A percentile compares a stretch with the other conserved stretches of the same genome.
Evolutionary conservation across 92 coral and sea anemone genomes (phyloP).

Genomic region (Desmophyllum pertusum): DNA sequence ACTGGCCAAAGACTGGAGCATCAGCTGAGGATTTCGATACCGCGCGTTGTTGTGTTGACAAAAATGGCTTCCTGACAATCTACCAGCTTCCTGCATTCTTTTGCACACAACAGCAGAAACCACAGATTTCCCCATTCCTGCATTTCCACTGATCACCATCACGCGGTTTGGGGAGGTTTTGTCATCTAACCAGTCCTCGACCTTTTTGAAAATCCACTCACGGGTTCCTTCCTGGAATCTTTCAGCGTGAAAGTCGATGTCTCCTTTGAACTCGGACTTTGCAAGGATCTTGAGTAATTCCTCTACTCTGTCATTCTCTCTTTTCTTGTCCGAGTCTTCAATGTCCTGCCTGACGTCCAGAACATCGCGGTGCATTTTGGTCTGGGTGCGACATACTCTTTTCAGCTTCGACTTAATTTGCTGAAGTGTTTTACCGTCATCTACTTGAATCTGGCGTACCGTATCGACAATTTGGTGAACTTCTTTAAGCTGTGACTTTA

Average conservation of each 20-base stretch:
- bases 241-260: background rate
- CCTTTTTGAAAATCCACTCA: constrained; percentile 45
- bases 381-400: too few species aligned
- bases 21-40: background rate
- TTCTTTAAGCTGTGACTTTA: background rate
- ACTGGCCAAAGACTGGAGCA: background rate
- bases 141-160: background rate
- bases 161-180: background rate
- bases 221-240: constrained; percentile 48
- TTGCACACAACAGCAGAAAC: too few species aligned
- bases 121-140: too few species aligned
- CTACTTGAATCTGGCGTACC: too few species aligned
- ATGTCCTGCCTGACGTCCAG: background rate
- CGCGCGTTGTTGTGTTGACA: background rate
- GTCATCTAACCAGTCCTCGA: background rate
- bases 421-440: too few species aligned
- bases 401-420: too few species aligned
- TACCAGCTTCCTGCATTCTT: constrained; percentile 23
- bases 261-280: background rate
- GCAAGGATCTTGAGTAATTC: background rate
- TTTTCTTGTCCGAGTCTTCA: constrained; percentile 30
- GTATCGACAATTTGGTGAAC: too few species aligned
- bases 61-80: constrained; percentile 26
- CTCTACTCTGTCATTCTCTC: constrained; percentile 3
- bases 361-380: background rate